phyloP scores from a whole-genome alignment of 2,113 vertebrate genomes.

The Scolopax mira region DNA sequence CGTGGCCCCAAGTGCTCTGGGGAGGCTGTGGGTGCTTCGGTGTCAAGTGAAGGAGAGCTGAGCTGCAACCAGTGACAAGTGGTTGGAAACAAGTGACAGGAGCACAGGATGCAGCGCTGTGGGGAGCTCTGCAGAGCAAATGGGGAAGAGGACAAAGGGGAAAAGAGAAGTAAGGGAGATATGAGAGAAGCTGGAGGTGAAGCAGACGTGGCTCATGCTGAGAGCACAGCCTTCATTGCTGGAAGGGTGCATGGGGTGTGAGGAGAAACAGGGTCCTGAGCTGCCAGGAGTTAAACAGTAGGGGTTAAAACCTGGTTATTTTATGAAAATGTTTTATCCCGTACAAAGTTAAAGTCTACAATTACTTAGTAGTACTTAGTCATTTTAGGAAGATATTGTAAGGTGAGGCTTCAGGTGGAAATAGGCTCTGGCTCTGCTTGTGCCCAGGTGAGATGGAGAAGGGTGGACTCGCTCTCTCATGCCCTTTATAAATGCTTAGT shows the following conservation, averaged over 20 bases:
- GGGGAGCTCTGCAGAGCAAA: not conserved
- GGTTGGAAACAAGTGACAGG: fast-evolving
- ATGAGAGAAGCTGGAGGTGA: not conserved
- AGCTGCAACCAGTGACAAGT: fast-evolving
- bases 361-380: not conserved
- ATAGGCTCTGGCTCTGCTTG: not conserved
- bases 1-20: not conserved
- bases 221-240: not conserved
- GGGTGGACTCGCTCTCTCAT: not conserved
- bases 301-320: not conserved
- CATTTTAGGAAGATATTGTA: not conserved
- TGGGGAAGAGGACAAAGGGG: fast-evolving
- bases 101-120: not conserved
- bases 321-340: not conserved
- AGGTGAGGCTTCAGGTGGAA: not conserved
- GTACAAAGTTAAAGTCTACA: not conserved
- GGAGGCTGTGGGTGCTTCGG: not conserved
- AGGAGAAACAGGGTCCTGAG: fast-evolving
- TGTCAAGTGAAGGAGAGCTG: fast-evolving
- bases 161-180: not conserved
- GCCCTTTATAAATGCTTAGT: not conserved
- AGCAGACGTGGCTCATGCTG: fast-evolving
- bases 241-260: fast-evolving
- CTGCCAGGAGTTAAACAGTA: not conserved
- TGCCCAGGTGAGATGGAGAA: not conserved